Evolutionary conservation across 2,888 invertebrate species (phyloP).

Genomic region (Nemotelus pantherinus): DNA sequence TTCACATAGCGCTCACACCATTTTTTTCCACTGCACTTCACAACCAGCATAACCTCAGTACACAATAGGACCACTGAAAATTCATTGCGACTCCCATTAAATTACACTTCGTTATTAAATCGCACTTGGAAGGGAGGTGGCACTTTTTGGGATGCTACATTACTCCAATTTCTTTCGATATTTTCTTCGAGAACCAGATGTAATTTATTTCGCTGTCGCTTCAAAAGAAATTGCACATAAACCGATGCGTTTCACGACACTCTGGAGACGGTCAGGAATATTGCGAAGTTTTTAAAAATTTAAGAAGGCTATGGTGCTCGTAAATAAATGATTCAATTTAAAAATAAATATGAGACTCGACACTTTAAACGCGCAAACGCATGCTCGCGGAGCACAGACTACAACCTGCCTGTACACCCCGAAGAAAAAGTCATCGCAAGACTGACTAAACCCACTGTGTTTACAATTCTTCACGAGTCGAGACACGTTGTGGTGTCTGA

Average conservation of each 20-base stretch:
- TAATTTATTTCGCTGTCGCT: background rate
- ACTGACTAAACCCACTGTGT: constrained; percentile 25
- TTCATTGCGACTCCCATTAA: background rate
- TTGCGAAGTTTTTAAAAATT: constrained; percentile 27
- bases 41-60: background rate
- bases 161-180: background rate
- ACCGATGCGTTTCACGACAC: background rate
- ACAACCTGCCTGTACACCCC: background rate
- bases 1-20: background rate
- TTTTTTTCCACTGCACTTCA: background rate
- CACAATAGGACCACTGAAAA: background rate
- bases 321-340: constrained; percentile 16
- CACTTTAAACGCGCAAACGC: constrained; percentile 18
- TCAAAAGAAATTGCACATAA: background rate
- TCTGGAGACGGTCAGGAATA: background rate
- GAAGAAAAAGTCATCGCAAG: constrained; percentile 25
- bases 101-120: constrained; percentile 27
- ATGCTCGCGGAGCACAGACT: background rate
- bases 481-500: constrained; percentile 12
- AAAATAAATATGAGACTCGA: constrained; percentile 37
- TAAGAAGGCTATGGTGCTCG: background rate
- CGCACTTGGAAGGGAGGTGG: constrained; percentile 17
- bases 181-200: background rate
- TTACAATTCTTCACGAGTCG: constrained; percentile 40
- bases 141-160: background rate